phyloP scores from a whole-genome alignment of 2,797 vertebrate genomes.

The Amniataba percoides region DNA sequence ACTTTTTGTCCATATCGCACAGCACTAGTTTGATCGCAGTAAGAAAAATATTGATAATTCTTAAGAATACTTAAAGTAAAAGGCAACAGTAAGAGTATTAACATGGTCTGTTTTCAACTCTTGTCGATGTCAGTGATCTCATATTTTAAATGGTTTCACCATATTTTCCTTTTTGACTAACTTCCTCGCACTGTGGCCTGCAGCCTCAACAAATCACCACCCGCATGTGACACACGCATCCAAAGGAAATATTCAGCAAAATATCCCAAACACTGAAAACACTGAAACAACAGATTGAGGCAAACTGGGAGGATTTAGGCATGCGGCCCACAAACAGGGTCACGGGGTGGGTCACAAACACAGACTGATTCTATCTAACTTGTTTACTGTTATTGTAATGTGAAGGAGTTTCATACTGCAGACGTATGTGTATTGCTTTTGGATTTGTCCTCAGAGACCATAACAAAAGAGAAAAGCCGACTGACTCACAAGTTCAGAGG shows the following conservation, averaged over 20 bases:
- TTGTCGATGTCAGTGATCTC: not conserved
- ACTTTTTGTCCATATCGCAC: too few species aligned
- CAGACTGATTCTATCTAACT: slow-evolving; percentile 38
- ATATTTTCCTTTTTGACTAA: slow-evolving; percentile 3
- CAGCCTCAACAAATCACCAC: slow-evolving; percentile 12
- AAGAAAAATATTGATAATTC: not conserved
- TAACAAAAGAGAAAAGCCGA: slow-evolving; percentile 33
- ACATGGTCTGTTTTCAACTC: not conserved
- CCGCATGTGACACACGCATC: slow-evolving; percentile 6
- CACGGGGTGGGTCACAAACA: slow-evolving; percentile 18
- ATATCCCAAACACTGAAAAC: slow-evolving; percentile 34
- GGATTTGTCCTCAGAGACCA: slow-evolving; percentile 37
- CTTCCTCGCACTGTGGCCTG: not conserved
- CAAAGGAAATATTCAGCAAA: slow-evolving; percentile 22
- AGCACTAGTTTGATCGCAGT: not conserved
- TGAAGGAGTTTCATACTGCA: slow-evolving; percentile 22
- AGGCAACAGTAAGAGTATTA: not conserved
- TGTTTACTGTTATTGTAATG: slow-evolving; percentile 42
- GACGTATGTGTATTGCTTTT: slow-evolving; percentile 17
- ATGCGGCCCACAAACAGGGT: slow-evolving; percentile 26
- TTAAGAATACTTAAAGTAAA: not conserved
- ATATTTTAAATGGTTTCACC: not conserved
- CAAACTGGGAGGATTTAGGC: slow-evolving; percentile 30
- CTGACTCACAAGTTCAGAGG: slow-evolving; percentile 57
- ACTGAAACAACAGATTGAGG: slow-evolving; percentile 35